A percentile compares a stretch with the other conserved stretches of the same genome.
Conservation (phyloP, 2,113 vertebrate genomes). For the Empidonax traillii region DNA sequence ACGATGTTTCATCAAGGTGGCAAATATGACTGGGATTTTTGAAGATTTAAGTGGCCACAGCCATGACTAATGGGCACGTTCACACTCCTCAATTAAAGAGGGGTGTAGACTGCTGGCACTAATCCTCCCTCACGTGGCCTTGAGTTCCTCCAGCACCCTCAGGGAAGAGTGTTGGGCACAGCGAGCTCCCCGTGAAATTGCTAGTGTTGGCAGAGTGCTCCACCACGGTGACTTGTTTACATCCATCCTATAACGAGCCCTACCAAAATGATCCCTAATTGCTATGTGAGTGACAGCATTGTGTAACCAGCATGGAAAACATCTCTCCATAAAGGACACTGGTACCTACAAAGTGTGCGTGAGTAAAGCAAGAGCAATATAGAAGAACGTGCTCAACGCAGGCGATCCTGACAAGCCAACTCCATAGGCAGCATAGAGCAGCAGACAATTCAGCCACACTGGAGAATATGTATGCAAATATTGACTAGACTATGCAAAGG, state of each 20-base stretch:
- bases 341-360: rapidly evolving
- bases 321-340: background rate
- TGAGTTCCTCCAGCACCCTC: background rate
- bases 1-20: background rate
- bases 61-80: background rate
- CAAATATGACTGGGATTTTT: background rate
- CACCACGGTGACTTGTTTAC: background rate
- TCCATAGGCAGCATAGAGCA: background rate
- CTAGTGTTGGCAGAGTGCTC: background rate
- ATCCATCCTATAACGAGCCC: background rate
- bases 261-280: background rate
- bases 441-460: background rate
- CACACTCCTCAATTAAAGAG: background rate
- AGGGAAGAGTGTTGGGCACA: rapidly evolving
- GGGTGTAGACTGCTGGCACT: background rate
- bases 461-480: constrained; percentile 34
- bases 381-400: rapidly evolving
- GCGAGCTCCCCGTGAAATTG: background rate
- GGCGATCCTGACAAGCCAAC: background rate
- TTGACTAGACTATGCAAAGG: background rate
- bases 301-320: background rate
- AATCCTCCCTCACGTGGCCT: background rate
- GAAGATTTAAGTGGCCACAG: background rate
- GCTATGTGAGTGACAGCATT: background rate
- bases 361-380: background rate